Evolutionary conservation across 2,888 invertebrate species (phyloP).

Genomic region (Bedellia somnulentella): DNA sequence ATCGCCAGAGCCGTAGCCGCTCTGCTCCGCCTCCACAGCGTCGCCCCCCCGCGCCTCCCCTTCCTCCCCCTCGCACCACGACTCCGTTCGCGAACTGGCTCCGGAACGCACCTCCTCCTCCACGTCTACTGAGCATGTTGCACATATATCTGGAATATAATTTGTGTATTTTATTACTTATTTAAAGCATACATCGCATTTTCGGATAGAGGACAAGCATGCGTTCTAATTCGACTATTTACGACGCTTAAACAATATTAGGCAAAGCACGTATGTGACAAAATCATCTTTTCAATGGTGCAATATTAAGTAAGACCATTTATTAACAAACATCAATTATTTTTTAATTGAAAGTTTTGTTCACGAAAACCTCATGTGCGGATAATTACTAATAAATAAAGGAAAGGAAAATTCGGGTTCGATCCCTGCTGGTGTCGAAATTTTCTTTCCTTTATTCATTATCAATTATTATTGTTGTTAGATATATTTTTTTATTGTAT

Average conservation of each 20-base stretch:
- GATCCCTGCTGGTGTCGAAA: too few species aligned
- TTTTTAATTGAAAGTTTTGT: too few species aligned
- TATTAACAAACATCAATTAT: too few species aligned
- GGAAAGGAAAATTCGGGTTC: too few species aligned
- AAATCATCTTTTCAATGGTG: not conserved
- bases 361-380: too few species aligned
- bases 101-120: slow-evolving; percentile 40
- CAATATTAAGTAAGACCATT: not conserved
- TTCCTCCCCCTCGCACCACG: slow-evolving; percentile 57
- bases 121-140: slow-evolving; percentile 47
- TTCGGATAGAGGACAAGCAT: not conserved
- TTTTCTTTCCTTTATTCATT: too few species aligned
- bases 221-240: not conserved
- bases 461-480: too few species aligned
- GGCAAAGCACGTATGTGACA: not conserved
- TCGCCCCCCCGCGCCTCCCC: slow-evolving; percentile 48
- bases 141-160: slow-evolving; percentile 45
- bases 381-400: too few species aligned
- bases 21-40: slow-evolving; percentile 35
- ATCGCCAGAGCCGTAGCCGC: slow-evolving; percentile 57
- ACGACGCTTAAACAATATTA: not conserved
- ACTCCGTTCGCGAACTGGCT: slow-evolving; percentile 51
- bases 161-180: too few species aligned
- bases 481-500: too few species aligned
- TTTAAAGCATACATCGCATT: too few species aligned